Evolutionary conservation across 2,888 invertebrate genomes (phyloP).

Genomic region (Phengaris alcon): DNA sequence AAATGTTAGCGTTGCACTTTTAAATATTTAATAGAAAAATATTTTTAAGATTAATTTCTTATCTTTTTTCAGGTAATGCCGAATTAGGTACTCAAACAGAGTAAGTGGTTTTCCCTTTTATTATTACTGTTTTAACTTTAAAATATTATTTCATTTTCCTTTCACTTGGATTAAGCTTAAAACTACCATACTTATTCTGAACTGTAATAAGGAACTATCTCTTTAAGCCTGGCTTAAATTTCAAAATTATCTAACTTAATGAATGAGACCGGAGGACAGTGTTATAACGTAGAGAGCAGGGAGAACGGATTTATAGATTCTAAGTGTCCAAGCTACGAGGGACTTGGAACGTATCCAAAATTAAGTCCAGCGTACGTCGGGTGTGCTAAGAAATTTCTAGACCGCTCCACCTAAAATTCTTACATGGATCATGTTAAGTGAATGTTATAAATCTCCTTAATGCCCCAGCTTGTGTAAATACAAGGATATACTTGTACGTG

Average conservation of each 20-base stretch:
- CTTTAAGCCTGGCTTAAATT: neutral
- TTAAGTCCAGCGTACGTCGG: conserved; percentile 40
- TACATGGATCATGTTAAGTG: conserved; percentile 19
- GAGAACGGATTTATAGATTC: conserved; percentile 39
- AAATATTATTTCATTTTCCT: neutral
- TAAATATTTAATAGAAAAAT: neutral
- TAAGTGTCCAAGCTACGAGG: conserved; percentile 45
- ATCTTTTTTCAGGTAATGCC: neutral
- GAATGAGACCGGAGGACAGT: conserved; percentile 22
- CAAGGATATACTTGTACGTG: neutral
- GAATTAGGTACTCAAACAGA: neutral
- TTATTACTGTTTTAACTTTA: neutral
- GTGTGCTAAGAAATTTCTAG: conserved; percentile 39
- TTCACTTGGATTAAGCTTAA: neutral
- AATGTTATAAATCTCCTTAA: conserved; percentile 11
- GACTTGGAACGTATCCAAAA: conserved; percentile 53
- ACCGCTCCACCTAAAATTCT: conserved; percentile 27
- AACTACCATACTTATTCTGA: neutral
- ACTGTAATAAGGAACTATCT: neutral
- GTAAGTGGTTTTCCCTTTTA: neutral
- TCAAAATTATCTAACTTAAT: conserved; percentile 26
- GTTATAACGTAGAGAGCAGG: conserved; percentile 29
- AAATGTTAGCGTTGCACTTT: neutral
- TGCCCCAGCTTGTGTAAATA: conserved; percentile 5
- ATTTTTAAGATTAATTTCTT: neutral